phyloP scores from a whole-genome alignment of 2,888 invertebrate species.

The Phaonia tiefii region DNA sequence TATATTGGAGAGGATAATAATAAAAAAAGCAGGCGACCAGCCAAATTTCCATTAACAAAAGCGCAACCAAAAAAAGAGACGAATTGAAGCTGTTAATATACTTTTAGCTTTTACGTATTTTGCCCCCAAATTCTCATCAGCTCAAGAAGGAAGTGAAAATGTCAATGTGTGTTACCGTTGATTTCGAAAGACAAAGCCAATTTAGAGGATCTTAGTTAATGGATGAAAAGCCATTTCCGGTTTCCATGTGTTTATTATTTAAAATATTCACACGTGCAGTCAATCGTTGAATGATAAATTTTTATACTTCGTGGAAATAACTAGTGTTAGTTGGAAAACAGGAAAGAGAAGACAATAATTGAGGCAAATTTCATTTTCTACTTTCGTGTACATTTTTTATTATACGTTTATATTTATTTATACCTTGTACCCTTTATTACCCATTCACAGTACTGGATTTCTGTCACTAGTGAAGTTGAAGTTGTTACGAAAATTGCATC shows the following conservation, averaged over 20 bases:
- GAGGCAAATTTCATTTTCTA: too few relatives aligned
- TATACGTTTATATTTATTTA: too few relatives aligned
- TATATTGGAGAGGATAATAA: background rate
- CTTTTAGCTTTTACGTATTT: background rate
- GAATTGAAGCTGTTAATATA: background rate
- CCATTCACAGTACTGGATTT: too few relatives aligned
- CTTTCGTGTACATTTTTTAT: too few relatives aligned
- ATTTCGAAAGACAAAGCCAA: background rate
- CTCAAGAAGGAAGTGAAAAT: background rate
- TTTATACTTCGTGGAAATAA: background rate
- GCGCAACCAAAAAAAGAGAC: background rate
- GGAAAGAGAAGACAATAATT: too few relatives aligned
- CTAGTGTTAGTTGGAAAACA: too few relatives aligned
- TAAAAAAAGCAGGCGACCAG: background rate
- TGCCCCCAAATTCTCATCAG: too few relatives aligned
- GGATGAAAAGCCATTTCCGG: background rate
- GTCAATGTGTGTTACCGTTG: background rate
- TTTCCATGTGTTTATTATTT: background rate
- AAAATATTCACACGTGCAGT: constrained; percentile 2
- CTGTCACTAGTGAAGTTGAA: too few relatives aligned
- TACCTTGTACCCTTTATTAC: too few relatives aligned
- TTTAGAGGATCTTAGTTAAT: background rate
- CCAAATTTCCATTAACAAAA: background rate
- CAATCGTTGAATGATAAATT: background rate
- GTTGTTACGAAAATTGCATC: too few relatives aligned